These are phyloP conservation scores for Eptatretus burgeri DNA, from an alignment of 2,113 vertebrate species.

Conservation along the genomic window DNA sequence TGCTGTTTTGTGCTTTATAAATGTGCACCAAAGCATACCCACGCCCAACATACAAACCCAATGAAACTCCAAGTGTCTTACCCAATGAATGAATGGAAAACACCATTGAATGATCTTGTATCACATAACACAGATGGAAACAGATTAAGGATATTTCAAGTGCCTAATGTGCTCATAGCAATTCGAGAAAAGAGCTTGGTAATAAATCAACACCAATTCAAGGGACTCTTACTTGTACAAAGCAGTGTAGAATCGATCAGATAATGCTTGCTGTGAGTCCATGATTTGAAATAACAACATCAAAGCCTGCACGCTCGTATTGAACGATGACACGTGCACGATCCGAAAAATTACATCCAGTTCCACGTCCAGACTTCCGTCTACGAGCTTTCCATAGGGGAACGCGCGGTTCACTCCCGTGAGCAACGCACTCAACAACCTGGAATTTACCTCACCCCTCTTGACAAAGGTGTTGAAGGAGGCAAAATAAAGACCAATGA, in stretches of 20 bases:
- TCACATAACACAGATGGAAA: too few species aligned
- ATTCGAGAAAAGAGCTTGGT: too few species aligned
- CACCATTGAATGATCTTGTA: too few species aligned
- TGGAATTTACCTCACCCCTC: constrained; percentile 1
- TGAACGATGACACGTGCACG: not conserved
- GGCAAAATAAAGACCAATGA: constrained; percentile 1
- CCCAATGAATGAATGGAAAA: too few species aligned
- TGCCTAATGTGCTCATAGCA: too few species aligned
- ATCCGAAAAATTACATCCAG: constrained; percentile 1
- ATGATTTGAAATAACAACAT: constrained; percentile 3
- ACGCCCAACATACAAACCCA: too few species aligned
- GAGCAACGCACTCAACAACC: not conserved
- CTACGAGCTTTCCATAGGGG: not conserved
- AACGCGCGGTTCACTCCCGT: constrained; percentile 6
- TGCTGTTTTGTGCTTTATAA: too few species aligned
- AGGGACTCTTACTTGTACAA: not conserved
- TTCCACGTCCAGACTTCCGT: not conserved
- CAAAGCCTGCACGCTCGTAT: not conserved
- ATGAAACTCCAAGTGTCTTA: too few species aligned
- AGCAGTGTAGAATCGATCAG: constrained; percentile 1
- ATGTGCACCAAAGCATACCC: too few species aligned
- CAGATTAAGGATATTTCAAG: too few species aligned
- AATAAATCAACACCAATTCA: too few species aligned
- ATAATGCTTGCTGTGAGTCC: not conserved
- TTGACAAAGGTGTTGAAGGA: not conserved